Evolutionary conservation across 2,888 invertebrate species (phyloP).

Genomic region (Pterostichus madidus): DNA sequence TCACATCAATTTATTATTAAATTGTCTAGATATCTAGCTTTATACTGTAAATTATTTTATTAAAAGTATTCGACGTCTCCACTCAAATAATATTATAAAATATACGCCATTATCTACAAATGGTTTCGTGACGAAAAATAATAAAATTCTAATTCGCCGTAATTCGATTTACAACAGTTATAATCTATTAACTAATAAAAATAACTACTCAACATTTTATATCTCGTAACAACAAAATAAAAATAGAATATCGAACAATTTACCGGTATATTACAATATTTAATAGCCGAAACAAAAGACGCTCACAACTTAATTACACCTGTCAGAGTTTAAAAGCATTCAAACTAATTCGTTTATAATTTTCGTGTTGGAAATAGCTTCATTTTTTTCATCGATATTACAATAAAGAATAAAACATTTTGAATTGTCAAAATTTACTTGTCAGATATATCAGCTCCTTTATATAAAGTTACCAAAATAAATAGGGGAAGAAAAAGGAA

Average conservation of each 20-base stretch:
- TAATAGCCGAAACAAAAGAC: constrained; percentile 43
- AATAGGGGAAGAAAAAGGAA: too few species aligned
- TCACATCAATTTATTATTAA: too few species aligned
- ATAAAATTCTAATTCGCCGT: constrained; percentile 32
- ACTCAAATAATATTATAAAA: constrained; percentile 19
- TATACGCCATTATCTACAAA: constrained; percentile 3
- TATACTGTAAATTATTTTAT: too few species aligned
- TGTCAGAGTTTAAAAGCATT: constrained; percentile 18
- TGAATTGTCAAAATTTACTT: too few species aligned
- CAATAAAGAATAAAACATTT: too few species aligned
- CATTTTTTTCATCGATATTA: too few species aligned
- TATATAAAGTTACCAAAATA: neutral
- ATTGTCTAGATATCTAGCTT: too few species aligned
- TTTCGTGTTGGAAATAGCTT: neutral
- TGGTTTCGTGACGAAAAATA: constrained; percentile 27
- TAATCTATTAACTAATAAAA: constrained; percentile 35
- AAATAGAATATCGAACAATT: constrained; percentile 30
- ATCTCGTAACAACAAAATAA: constrained; percentile 7
- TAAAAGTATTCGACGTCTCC: neutral
- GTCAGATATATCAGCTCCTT: neutral
- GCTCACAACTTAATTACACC: constrained; percentile 20
- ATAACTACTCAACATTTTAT: constrained; percentile 21
- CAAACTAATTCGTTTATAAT: constrained; percentile 32
- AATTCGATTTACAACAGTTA: constrained; percentile 46
- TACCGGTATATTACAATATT: constrained; percentile 6